Evolutionary conservation across 2,797 vertebrate genomes (phyloP).

Genomic region (Eulemur mongoz): DNA sequence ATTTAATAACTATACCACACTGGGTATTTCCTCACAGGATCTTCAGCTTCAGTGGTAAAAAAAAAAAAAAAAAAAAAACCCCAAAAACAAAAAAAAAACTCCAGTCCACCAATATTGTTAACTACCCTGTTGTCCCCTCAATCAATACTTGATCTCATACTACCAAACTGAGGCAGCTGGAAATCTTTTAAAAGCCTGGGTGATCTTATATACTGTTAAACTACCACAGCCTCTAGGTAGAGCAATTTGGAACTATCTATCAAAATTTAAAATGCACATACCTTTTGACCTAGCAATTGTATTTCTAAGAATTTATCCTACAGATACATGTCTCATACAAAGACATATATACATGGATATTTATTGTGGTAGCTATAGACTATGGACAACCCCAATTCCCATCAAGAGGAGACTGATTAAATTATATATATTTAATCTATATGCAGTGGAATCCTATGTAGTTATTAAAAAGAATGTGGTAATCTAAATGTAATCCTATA

Average conservation of each 20-base stretch:
- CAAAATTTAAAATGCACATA: background rate
- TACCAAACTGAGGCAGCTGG: background rate
- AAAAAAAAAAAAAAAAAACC: background rate
- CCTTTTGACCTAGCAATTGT: background rate
- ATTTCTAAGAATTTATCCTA: conserved; percentile 40
- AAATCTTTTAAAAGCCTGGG: conserved; percentile 4
- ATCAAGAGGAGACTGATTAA: background rate
- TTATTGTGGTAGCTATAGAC: background rate
- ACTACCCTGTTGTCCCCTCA: background rate
- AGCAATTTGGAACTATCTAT: background rate
- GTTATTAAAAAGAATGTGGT: background rate
- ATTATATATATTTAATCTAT: background rate
- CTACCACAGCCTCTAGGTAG: background rate
- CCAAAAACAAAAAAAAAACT: background rate
- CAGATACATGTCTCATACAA: background rate
- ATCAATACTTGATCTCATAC: background rate
- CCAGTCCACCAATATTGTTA: background rate
- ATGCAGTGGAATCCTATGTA: background rate
- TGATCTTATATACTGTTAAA: background rate
- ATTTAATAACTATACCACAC: background rate
- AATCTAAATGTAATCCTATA: conserved; percentile 1
- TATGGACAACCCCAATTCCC: background rate
- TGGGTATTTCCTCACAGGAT: background rate
- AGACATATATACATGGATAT: background rate
- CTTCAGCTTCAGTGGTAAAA: background rate